Conservation (phyloP, 30 jellyfish, hydroid and myxozoan species). For the Chironex yamaguchii region DNA sequence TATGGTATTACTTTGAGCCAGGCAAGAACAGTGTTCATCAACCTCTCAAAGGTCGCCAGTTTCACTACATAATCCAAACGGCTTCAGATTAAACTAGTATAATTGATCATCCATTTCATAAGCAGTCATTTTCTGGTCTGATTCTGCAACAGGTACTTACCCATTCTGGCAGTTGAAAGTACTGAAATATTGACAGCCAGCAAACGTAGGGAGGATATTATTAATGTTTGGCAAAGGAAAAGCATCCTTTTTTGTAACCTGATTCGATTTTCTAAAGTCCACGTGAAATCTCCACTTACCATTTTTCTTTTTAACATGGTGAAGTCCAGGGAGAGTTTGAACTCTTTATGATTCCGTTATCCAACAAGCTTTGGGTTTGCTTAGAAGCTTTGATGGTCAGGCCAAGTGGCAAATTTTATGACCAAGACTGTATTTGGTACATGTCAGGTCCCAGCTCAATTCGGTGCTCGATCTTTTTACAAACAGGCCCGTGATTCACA, state of each 20-base stretch:
- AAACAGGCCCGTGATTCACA: too few species aligned
- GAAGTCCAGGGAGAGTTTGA: conserved; percentile 68
- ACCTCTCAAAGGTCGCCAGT: too few species aligned
- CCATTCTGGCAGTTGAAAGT: conserved; percentile 56
- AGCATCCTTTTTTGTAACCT: conserved; percentile 56
- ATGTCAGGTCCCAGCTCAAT: too few species aligned
- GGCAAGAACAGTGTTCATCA: too few species aligned
- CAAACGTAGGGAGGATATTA: conserved; percentile 27
- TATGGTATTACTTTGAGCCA: too few species aligned
- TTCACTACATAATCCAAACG: too few species aligned
- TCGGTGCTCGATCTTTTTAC: too few species aligned
- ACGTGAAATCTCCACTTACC: conserved; percentile 61
- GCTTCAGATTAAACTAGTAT: conserved; percentile 16
- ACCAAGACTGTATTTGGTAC: too few species aligned
- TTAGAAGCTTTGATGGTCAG: too few species aligned
- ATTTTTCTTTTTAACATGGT: conserved; percentile 63
- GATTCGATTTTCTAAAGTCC: too few species aligned
- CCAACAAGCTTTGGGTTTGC: neutral
- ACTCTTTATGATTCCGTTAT: conserved; percentile 2
- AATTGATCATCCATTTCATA: conserved; percentile 28
- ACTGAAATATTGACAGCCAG: conserved; percentile 34
- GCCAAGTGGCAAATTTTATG: too few species aligned
- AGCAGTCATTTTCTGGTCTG: conserved; percentile 35
- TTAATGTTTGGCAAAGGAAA: conserved; percentile 45
- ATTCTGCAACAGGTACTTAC: conserved; percentile 29